Evolutionary conservation across 2,888 invertebrate genomes (phyloP), one percentile per base, ranked within the genome.

Genomic region (Trichogramma evanescens): DNA sequence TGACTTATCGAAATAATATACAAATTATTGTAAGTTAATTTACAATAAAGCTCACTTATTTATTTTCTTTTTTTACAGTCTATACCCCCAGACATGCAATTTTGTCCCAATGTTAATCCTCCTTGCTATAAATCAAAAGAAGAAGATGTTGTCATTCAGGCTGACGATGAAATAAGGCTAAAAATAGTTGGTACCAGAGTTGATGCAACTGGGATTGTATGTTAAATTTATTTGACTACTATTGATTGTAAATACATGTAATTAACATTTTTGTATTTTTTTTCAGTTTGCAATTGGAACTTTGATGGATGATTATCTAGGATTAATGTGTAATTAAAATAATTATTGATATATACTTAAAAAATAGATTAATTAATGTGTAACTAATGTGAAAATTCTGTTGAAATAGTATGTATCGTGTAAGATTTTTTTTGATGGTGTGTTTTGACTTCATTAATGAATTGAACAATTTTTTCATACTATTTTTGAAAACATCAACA

Each of bases 101-200:
- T 97, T 80, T 99, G 99, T 78, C 96, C 98, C 0, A 95, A 95
- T 77, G 91, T 94, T 43, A 95, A 93, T 78, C 97, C 98, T 10
- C 95, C 96, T 0, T 99, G 98, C 77, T 99, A 99, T 78, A 98
- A 97, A 81, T 95, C 95, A 26, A 94, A 95, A 81, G 95, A 97
- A 79, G 97, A 98, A 84, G 96, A 96, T 79, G 90, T 95, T 62
- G 93, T 96, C 5, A 98, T 98, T 71, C 93, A 95, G 74, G 93
- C 93, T 63, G 97, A 97, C 79, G 96, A 97, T 80, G 96, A 96
- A 78, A 97, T 98, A 71, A 83, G 99, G 77, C 81, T 99, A 61
- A 99, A 98, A 83, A 95, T 99, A 74, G 98, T 99, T 42, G 99
- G 99, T 59, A 98, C 97, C 1, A 85, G 99, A 75, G 97, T 99